A percentile compares a stretch with the other conserved stretches of the same genome.
Conservation (phyloP, 2,113 vertebrate species). For the Melierax canorus region DNA sequence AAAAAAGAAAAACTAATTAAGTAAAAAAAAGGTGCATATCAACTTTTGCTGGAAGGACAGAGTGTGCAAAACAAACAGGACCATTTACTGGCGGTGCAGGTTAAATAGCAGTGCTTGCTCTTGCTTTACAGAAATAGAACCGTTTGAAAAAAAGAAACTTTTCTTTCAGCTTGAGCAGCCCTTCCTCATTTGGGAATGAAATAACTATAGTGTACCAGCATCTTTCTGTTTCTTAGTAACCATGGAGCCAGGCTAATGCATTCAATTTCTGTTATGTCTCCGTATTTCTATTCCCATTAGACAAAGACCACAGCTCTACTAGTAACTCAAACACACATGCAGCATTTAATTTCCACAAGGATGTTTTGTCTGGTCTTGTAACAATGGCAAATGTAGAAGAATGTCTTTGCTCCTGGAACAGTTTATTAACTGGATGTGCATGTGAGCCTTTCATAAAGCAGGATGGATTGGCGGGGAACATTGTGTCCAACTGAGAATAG, state of each 20-base stretch:
- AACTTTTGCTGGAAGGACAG: neutral
- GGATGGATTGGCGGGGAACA: neutral
- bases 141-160: neutral
- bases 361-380: neutral
- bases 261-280: neutral
- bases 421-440: neutral
- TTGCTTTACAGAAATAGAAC: neutral
- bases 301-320: neutral
- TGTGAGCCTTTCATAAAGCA: neutral
- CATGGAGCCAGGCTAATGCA: neutral
- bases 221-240: slow-evolving; percentile 13
- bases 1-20: neutral
- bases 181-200: neutral
- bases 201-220: neutral
- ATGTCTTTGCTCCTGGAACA: neutral
- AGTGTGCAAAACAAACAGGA: neutral
- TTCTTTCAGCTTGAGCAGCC: neutral
- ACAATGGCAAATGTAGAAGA: neutral
- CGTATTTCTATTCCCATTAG: neutral
- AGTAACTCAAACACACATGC: neutral
- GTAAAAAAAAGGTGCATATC: neutral
- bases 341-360: neutral
- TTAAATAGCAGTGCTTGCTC: neutral
- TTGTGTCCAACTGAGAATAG: neutral
- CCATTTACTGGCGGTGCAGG: neutral